These are phyloP conservation scores for Oceanodroma leucorhoa DNA, from an alignment of 2,797 vertebrate species.

Conservation along the genomic window DNA sequence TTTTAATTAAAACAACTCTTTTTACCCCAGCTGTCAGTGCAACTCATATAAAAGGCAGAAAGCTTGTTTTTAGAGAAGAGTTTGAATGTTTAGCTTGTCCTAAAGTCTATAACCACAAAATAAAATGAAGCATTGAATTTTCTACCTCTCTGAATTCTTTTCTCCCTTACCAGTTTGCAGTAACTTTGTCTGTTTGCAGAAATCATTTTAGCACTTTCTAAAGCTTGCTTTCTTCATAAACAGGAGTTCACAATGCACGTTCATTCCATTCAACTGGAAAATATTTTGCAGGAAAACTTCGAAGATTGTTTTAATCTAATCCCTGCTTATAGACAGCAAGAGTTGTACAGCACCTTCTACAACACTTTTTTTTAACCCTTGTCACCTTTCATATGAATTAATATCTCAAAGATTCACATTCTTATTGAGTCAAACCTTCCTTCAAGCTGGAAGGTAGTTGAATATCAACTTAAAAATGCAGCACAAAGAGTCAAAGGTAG, in stretches of 20 bases:
- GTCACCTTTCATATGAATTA: not conserved
- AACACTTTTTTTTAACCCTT: not conserved
- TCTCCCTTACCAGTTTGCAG: not conserved
- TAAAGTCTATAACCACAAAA: slow-evolving; percentile 20
- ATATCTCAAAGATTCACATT: not conserved
- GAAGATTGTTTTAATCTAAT: not conserved
- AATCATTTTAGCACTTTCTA: not conserved
- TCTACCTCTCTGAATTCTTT: not conserved
- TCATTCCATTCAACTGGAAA: not conserved
- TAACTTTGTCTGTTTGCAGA: not conserved
- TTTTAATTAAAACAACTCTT: slow-evolving; percentile 66
- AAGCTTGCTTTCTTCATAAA: not conserved
- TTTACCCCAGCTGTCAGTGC: slow-evolving; percentile 50
- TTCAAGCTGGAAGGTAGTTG: not conserved
- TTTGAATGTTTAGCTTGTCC: not conserved
- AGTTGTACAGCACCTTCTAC: not conserved
- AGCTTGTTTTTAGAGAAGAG: not conserved
- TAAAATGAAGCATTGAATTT: not conserved
- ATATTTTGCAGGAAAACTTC: not conserved
- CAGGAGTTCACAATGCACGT: not conserved
- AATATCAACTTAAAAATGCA: not conserved
- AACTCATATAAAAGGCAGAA: slow-evolving; percentile 2
- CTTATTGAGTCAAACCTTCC: not conserved
- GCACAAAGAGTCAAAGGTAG: not conserved
- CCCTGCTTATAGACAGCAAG: not conserved